phyloP scores from a whole-genome alignment of 2,113 vertebrate species.

The Lepisosteus osseus region DNA sequence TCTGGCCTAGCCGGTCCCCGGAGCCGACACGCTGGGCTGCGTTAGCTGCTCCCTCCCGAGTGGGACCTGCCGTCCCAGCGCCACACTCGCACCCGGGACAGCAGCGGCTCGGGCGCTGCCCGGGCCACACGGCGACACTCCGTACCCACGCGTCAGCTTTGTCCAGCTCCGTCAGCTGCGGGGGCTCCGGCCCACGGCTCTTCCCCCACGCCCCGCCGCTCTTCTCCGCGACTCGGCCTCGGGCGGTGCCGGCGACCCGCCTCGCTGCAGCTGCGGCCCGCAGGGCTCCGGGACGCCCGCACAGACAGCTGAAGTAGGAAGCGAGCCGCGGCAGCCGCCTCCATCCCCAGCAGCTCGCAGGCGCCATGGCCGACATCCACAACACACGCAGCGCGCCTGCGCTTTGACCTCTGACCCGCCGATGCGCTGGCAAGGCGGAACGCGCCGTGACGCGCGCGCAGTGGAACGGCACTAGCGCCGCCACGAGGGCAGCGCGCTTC shows the following conservation, averaged over 20 bases:
- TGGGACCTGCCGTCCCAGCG: too few relatives aligned
- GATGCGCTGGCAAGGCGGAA: too few relatives aligned
- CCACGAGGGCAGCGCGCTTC: too few relatives aligned
- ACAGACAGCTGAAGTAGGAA: slow-evolving; percentile 22
- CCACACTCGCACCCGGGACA: too few relatives aligned
- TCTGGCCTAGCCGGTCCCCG: too few relatives aligned
- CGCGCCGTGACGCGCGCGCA: too few relatives aligned
- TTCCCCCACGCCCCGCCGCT: slow-evolving; percentile 45
- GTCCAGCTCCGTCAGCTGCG: slow-evolving; percentile 59
- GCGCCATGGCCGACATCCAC: slow-evolving; percentile 52
- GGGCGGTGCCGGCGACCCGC: slow-evolving; percentile 40
- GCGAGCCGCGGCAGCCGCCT: slow-evolving; percentile 47
- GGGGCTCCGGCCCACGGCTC: slow-evolving; percentile 45
- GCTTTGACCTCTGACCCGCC: slow-evolving; percentile 33
- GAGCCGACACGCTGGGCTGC: too few relatives aligned
- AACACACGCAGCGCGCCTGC: slow-evolving; percentile 36
- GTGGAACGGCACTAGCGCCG: too few relatives aligned
- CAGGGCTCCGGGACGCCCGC: slow-evolving; percentile 23
- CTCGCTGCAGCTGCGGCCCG: slow-evolving; percentile 31
- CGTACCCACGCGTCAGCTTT: slow-evolving; percentile 70
- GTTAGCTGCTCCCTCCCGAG: too few relatives aligned
- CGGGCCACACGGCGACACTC: neutral
- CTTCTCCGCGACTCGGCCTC: slow-evolving; percentile 45
- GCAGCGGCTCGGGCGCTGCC: too few relatives aligned
- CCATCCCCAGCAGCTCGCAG: slow-evolving; percentile 41